phyloP scores from a whole-genome alignment of 2,888 invertebrate species.

The Platycheirus rosarum region DNA sequence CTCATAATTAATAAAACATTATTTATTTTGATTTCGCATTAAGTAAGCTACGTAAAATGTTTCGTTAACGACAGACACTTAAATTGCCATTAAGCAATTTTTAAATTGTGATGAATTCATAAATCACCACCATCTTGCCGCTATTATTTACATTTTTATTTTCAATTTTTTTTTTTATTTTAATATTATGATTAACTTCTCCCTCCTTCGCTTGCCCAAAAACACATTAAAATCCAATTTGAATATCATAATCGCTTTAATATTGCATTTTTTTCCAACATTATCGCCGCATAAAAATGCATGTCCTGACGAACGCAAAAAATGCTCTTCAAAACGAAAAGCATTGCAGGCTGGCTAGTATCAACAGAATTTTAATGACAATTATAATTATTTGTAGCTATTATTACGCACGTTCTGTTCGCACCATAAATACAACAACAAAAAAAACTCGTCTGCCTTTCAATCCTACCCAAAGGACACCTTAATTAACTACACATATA shows the following conservation, averaged over 20 bases:
- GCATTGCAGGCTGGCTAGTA: conserved; percentile 43
- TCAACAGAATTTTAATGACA: conserved; percentile 73
- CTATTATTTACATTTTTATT: conserved; percentile 22
- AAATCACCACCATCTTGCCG: conserved; percentile 22
- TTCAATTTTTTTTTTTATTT: too few species aligned
- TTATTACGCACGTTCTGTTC: conserved; percentile 41
- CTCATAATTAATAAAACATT: too few species aligned
- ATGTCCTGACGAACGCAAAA: background rate
- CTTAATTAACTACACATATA: conserved; percentile 52
- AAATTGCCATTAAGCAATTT: conserved; percentile 12
- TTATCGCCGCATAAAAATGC: conserved; percentile 25
- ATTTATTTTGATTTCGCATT: too few species aligned
- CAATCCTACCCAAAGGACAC: conserved; percentile 47
- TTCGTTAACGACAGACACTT: background rate
- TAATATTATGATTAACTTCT: conserved; percentile 18
- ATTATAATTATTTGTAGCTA: conserved; percentile 65
- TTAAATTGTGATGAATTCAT: conserved; percentile 5
- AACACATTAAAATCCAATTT: conserved; percentile 68
- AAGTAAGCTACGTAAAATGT: too few species aligned
- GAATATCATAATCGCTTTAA: conserved; percentile 64
- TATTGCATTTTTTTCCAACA: conserved; percentile 47
- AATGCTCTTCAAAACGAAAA: conserved; percentile 20
- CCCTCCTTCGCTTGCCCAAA: background rate
- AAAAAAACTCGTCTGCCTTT: conserved; percentile 32
- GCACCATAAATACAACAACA: conserved; percentile 4